A percentile compares a stretch with the other conserved stretches of the same genome.
These are phyloP conservation scores for Erebia epiphron DNA, from an alignment of 2,888 invertebrate species.

Conservation along the genomic window DNA sequence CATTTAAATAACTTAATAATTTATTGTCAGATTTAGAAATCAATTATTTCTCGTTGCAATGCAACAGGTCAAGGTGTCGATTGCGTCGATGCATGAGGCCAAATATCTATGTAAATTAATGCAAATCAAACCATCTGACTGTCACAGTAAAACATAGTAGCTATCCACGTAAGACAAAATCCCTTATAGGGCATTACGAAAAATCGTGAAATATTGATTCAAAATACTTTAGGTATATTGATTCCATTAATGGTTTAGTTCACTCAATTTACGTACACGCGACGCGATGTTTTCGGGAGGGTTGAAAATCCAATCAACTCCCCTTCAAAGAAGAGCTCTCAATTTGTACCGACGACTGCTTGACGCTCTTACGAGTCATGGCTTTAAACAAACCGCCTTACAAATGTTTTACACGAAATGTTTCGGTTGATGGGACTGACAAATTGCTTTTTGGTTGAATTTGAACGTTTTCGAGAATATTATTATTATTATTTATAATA, in stretches of 20 bases:
- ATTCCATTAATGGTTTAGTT: constrained; percentile 22
- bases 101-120: background rate
- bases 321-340: constrained; percentile 43
- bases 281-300: constrained; percentile 25
- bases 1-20: background rate
- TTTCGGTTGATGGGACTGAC: constrained; percentile 7
- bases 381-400: constrained; percentile 23
- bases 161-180: background rate
- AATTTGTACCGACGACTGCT: constrained; percentile 39
- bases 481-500: too few species aligned
- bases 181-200: background rate
- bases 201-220: background rate
- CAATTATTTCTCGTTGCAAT: constrained; percentile 4
- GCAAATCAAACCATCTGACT: background rate
- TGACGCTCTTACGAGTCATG: constrained; percentile 29
- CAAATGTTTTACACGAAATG: constrained; percentile 6
- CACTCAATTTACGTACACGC: constrained; percentile 12
- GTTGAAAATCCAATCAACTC: constrained; percentile 54
- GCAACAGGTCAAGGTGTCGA: constrained; percentile 26
- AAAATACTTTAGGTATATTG: constrained; percentile 4
- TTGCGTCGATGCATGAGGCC: constrained; percentile 9
- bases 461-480: background rate
- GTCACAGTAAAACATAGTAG: background rate
- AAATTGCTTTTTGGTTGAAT: background rate
- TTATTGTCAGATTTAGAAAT: background rate